Evolutionary conservation across 2,888 invertebrate species (phyloP).

Genomic region (Mystacides longicornis): DNA sequence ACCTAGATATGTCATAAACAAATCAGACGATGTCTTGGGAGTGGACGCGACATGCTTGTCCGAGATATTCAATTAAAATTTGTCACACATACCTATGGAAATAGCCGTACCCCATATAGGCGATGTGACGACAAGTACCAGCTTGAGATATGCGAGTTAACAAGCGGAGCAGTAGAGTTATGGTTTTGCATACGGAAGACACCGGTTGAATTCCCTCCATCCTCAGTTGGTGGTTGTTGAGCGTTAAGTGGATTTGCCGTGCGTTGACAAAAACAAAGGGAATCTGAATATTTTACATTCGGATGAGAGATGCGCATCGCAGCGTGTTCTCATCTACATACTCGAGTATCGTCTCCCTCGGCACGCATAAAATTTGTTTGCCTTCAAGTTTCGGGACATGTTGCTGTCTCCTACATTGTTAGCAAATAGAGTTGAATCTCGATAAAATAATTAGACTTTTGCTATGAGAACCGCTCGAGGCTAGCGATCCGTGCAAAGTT

Average conservation of each 20-base stretch:
- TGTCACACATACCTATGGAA: conserved; percentile 1
- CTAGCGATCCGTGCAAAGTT: background rate
- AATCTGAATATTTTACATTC: conserved; percentile 1
- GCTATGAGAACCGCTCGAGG: background rate
- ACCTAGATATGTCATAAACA: no score
- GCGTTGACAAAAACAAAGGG: background rate
- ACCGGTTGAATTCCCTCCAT: background rate
- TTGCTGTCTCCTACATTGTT: background rate
- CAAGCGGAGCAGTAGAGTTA: background rate
- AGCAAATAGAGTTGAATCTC: background rate
- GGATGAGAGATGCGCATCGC: background rate
- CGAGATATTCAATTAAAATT: background rate
- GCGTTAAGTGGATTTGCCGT: background rate
- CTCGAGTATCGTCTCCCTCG: background rate
- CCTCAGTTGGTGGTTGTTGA: conserved; percentile 1
- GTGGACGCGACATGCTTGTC: background rate
- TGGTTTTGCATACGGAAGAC: background rate
- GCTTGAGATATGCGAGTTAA: background rate
- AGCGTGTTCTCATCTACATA: background rate
- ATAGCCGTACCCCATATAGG: background rate
- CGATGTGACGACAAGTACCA: background rate
- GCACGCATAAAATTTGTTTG: background rate
- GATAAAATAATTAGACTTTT: background rate
- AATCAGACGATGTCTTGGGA: background rate
- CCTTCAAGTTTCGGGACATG: background rate